phyloP scores from a whole-genome alignment of 30 jellyfish, hydroid and myxozoan species.

The Hydractinia echinata region DNA sequence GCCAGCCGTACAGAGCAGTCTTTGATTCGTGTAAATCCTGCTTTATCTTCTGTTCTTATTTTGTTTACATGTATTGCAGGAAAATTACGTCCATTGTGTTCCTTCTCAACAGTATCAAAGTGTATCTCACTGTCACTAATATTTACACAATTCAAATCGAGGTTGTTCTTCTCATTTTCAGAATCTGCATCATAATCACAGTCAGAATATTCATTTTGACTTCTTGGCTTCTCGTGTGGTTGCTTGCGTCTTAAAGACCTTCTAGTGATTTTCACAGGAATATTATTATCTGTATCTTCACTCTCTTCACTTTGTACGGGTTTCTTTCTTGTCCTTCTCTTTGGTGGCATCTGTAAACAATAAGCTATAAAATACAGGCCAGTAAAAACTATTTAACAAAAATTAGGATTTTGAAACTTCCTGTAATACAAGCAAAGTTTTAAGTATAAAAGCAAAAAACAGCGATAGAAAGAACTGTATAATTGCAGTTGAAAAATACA shows the following conservation, averaged over 20 bases:
- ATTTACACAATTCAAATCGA: background rate
- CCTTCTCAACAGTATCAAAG: constrained; percentile 12
- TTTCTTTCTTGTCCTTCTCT: background rate
- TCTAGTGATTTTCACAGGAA: constrained; percentile 5
- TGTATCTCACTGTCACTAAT: background rate
- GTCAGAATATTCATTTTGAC: constrained; percentile 20
- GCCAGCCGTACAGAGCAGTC: constrained; percentile 2
- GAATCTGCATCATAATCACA: constrained; percentile 71
- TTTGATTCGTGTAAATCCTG: background rate
- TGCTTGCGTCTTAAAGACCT: background rate
- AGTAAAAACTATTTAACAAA: too few species aligned
- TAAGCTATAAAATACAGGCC: background rate
- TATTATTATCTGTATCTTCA: background rate
- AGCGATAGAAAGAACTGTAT: too few species aligned
- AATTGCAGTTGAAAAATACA: too few species aligned
- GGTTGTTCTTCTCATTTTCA: constrained; percentile 26
- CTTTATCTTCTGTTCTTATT: background rate
- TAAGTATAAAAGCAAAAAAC: too few species aligned
- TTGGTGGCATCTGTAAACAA: constrained; percentile 18
- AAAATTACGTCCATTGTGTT: background rate
- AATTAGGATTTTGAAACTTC: too few species aligned
- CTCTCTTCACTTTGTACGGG: background rate
- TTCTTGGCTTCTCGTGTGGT: background rate
- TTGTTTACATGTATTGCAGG: background rate
- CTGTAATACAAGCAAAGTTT: too few species aligned